Evolutionary conservation across 2,888 invertebrate genomes (phyloP), one percentile per base, ranked within the genome.

Genomic region (Allacma fusca): DNA sequence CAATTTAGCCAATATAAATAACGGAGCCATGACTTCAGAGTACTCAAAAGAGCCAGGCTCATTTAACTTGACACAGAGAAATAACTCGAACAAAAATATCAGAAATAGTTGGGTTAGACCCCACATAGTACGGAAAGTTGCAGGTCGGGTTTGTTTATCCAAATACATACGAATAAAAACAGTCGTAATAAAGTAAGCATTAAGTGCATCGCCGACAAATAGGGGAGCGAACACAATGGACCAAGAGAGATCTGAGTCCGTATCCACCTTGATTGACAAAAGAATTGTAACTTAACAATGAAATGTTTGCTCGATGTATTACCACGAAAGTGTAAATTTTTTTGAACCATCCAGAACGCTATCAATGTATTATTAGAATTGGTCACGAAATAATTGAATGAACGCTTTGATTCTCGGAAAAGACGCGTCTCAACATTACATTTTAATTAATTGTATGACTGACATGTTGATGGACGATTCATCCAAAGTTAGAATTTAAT

Each of bases 151-250:
- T 74, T 81, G 79, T 62, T 81, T 92, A 85, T 94, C 94, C 85
- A 94, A 89, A 85, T 93, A 92, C 92, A 95, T 94, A 85, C 98
- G 90, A 85, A 98, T 95, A 86, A 96, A 95, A 78, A 98, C 94
- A 85, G 98, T 98, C 73, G 95, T 92, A 86, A 96, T 95, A 87
- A 98, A 98, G 87, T 98, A 98, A 34, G 94, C 92, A 88, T 96
- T 96, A 83, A 97, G 90, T 34, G 94, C 95, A 88, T 97, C 96
- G 83, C 94, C 94, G 57, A 94, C 91, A 88, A 97, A 98, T 44
- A 98, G 88, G 0, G 98, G 97, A 23, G 93, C 91, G 87, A 98
- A 97, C 75, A 96, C 92, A 78, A 91, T 90, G 92, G 94, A 96
- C 96, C 97, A 97, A 79, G 93, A 92, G 62, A 89, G 83, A 13